Conservation (phyloP, 2,888 invertebrate genomes). For the Polia nebulosa region DNA sequence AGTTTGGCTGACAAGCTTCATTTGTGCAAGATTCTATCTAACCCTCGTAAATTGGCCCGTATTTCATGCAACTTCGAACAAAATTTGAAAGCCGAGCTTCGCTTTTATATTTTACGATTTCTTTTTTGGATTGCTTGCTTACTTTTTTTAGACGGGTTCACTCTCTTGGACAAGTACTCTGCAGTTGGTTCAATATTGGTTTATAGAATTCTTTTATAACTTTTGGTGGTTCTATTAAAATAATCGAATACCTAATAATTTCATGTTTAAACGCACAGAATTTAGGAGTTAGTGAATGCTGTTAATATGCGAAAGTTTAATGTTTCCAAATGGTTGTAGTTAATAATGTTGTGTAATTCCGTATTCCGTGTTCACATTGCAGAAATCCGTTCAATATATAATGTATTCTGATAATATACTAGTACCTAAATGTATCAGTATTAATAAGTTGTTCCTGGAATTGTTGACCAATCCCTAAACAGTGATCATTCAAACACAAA, state of each 20-base stretch:
- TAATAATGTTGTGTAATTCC: constrained; percentile 32
- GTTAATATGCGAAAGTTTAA: constrained; percentile 57
- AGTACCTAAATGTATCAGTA: background rate
- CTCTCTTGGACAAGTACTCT: background rate
- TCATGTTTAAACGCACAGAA: constrained; percentile 57
- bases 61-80: constrained; percentile 46
- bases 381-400: constrained; percentile 12
- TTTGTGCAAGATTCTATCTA: constrained; percentile 41
- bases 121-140: background rate
- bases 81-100: constrained; percentile 20
- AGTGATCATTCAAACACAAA: constrained; percentile 13
- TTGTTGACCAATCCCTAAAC: background rate
- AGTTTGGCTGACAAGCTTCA: constrained; percentile 39
- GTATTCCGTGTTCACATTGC: constrained; percentile 19
- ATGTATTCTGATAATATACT: background rate
- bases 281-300: constrained; percentile 54
- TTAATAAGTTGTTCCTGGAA: background rate
- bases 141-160: background rate
- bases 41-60: constrained; percentile 36
- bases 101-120: background rate
- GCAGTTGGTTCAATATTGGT: too few species aligned
- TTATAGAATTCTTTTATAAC: accelerated
- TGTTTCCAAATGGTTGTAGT: constrained; percentile 54
- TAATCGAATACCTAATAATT: constrained; percentile 17
- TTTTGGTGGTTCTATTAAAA: constrained; percentile 19